Base-by-base conservation (phyloP, 2,797 vertebrate species). In the Phrynocephalus guinanensis region DNA sequence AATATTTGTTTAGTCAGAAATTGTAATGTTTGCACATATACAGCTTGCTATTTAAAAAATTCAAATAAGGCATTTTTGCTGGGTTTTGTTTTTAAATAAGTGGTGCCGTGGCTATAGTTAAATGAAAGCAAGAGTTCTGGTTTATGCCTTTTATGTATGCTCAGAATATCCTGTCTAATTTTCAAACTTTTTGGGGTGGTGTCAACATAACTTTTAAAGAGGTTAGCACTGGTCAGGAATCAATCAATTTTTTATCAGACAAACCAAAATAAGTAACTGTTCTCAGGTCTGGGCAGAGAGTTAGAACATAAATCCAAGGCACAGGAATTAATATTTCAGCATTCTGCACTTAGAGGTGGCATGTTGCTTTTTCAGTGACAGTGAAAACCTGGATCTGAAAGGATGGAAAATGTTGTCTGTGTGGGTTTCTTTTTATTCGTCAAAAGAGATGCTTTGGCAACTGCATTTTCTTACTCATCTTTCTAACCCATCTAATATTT, bases 221-320 rank as follows among this genome's bases (percentile, higher is more conserved):
- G 86, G 30, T 90, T 90, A 92, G 78, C 9, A 0, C 88, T 93
- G 92, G 93, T 95, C 94, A n/a, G 92, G 83, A 95, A 93, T 81
- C 2, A 48, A 95, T 97, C 87, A 93, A 94, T 95, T 92, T 97
- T 96, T 97, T 93, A 96, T 94, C 93, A 95, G 91, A 84, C 85
- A 81, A 92, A 90, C 91, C 90, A 92, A 95, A 95, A 94, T 90
- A 95, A 94, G 91, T 92, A 93, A 94, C 91, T 90, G 88, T 22
- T 0, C 78, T 87, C 80, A 78, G 81, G 90, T 95, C 48, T 26
- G 38, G 82, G 88, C 87, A 68, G 84, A 89, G 84, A 86, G 87
- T 56, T 90, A 66, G 87, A 91, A 90, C 86, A 90, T 91, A 93
- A 85, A 96, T 95, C 87, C 90, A 86, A 95, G 91, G 71, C 90